phyloP scores from a whole-genome alignment of 30 jellyfish, hydroid and myxozoan species.

The Sanderia malayensis region DNA sequence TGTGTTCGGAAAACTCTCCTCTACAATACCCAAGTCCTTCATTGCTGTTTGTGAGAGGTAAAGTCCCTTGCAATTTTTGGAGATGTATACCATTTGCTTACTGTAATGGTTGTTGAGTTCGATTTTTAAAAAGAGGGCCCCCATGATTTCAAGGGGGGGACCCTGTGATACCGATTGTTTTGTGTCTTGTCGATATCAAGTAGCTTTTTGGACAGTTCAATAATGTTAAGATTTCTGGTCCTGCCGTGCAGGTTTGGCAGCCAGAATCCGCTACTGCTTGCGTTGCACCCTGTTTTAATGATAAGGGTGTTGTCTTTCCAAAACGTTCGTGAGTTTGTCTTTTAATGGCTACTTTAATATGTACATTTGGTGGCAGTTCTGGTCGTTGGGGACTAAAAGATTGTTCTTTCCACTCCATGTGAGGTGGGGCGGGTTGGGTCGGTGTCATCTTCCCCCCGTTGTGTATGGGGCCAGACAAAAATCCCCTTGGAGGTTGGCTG shows the following conservation, averaged over 20 bases:
- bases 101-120: not conserved
- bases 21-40: slow-evolving; percentile 22
- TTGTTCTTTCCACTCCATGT: slow-evolving; percentile 7
- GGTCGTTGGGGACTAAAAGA: slow-evolving; percentile 3
- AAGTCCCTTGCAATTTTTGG: slow-evolving; percentile 18
- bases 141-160: slow-evolving; percentile 16
- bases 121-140: slow-evolving; percentile 18
- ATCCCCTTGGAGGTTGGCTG: slow-evolving; percentile 33
- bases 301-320: not conserved
- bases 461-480: slow-evolving; percentile 19
- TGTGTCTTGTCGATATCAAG: slow-evolving; percentile 21
- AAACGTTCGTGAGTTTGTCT: not conserved
- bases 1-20: not conserved
- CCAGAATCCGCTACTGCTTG: slow-evolving; percentile 27
- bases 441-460: slow-evolving; percentile 8
- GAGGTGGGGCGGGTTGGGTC: not conserved
- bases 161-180: slow-evolving; percentile 14
- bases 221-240: slow-evolving; percentile 8
- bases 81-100: slow-evolving; percentile 20
- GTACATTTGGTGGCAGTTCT: not conserved
- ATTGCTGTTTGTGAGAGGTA: slow-evolving; percentile 14
- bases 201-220: slow-evolving; percentile 5
- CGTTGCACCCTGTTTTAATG: not conserved
- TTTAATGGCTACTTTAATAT: not conserved
- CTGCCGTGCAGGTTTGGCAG: slow-evolving; percentile 32